Conservation (phyloP, 2,797 vertebrate genomes). For the Spinus olivaceus region DNA sequence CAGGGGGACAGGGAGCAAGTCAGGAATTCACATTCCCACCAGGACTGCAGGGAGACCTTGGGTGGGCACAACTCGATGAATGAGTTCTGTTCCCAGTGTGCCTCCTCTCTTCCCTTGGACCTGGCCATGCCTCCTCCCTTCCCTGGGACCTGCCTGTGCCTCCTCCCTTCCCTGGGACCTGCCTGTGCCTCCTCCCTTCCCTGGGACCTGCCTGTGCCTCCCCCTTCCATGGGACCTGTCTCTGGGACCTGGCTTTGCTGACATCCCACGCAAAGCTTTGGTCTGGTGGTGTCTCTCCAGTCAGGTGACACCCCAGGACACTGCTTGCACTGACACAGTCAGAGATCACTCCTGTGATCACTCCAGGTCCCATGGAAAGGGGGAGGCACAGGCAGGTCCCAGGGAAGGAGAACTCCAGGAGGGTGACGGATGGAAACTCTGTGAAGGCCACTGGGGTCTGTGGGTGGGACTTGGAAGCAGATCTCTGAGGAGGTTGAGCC, state of each 20-base stretch:
- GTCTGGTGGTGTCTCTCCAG: background rate
- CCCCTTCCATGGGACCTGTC: too few species aligned
- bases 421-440: background rate
- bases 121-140: too few species aligned
- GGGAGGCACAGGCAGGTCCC: too few species aligned
- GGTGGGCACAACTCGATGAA: background rate
- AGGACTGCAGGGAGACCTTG: accelerated
- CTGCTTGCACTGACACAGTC: background rate
- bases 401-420: background rate
- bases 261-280: background rate
- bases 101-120: background rate
- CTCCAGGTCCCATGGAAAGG: too few species aligned
- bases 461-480: background rate
- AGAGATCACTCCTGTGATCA: background rate
- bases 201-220: background rate
- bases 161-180: too few species aligned
- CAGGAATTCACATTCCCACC: background rate
- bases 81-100: accelerated
- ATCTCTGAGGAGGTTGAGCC: background rate
- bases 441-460: accelerated
- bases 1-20: background rate
- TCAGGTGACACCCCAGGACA: background rate
- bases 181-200: background rate
- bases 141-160: too few species aligned
- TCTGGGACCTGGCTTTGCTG: background rate